Evolutionary conservation across 1,140 invertebrate species (phyloP), one percentile per base, ranked within the genome.

Genomic region (Drosophila mojavensis): DNA sequence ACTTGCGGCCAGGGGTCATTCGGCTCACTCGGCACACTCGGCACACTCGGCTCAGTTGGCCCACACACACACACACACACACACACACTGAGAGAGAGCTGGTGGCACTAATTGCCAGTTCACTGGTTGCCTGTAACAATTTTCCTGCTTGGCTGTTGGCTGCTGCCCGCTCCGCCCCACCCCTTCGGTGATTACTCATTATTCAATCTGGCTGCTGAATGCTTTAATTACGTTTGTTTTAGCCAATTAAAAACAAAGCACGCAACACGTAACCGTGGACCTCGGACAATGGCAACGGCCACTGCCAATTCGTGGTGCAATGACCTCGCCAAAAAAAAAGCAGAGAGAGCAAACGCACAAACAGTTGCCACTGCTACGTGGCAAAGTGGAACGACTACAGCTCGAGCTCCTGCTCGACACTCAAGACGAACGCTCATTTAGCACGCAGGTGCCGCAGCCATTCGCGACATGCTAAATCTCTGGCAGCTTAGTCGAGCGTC

Each of bases 201-300:
- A 77, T 78, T 80, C 83, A 89, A 88, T 88, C 80, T 83, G 76
- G 45, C 66, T 71, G 76, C 79, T 79, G 78, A 83, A 88, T 86
- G 76, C 69, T 78, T 83, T 83, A 88, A 88, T 89, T 83, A 79
- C 83, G 72, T 89, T 88, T 79, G 68, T 74, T 77, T 79, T 77
- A 24, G 50, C 83, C 79, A 86, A 86, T 86, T 88, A 82, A 83
- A 88, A 77, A 72, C 59, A 77, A 39, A 39, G 68, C 64, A 83
- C 60, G 71, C 75, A 73, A 59, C 59, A 62, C 69, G 78, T 61
- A 67, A 67, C 41, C 50, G 6, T n/a, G 33, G n/a, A 48, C 36
- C 36, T 13, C 26, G 36, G 43, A 68, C 39, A 50, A 39, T 30
- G 68, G 51, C 45, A 30, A 60, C 51, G 47, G 43, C 51, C 64